Evolutionary conservation across 2,888 invertebrate genomes (phyloP).

Genomic region (Callinectes sapidus): DNA sequence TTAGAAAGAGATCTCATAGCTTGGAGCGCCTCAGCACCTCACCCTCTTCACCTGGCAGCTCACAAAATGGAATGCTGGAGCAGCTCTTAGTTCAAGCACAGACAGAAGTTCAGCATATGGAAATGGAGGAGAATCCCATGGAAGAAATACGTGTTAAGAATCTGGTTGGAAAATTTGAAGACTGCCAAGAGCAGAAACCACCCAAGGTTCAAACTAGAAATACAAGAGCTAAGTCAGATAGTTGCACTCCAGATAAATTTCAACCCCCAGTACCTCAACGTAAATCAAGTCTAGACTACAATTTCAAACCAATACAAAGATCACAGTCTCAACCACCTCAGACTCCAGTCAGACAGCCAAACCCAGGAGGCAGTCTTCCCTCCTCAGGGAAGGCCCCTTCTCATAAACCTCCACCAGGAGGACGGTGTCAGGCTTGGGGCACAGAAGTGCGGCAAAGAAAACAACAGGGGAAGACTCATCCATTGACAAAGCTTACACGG

Average conservation of each 20-base stretch:
- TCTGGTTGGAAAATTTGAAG: slow-evolving; percentile 71
- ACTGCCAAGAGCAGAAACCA: slow-evolving; percentile 53
- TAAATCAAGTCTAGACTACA: slow-evolving; percentile 75
- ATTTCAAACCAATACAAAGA: slow-evolving; percentile 62
- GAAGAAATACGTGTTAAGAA: slow-evolving; percentile 72
- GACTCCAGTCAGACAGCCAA: slow-evolving; percentile 44
- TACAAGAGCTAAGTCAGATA: slow-evolving; percentile 66
- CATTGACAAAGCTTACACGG: slow-evolving; percentile 62
- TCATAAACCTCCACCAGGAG: slow-evolving; percentile 57
- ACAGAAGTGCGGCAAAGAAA: slow-evolving; percentile 69
- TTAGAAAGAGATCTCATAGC: slow-evolving; percentile 69
- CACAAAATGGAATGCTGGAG: slow-evolving; percentile 56
- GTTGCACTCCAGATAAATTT: slow-evolving; percentile 74
- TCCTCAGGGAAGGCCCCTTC: slow-evolving; percentile 39
- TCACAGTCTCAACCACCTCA: slow-evolving; percentile 69
- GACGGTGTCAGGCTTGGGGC: slow-evolving; percentile 52
- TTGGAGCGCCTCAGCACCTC: slow-evolving; percentile 70
- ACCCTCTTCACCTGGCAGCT: slow-evolving; percentile 57
- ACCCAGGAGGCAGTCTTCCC: slow-evolving; percentile 46
- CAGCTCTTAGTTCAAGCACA: slow-evolving; percentile 58
- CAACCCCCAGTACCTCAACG: slow-evolving; percentile 75
- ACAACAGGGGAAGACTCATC: slow-evolving; percentile 72
- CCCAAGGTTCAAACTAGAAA: slow-evolving; percentile 58
- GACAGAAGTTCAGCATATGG: slow-evolving; percentile 51
- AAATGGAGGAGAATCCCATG: slow-evolving; percentile 48